Evolutionary conservation across 2,797 vertebrate species (phyloP), one percentile per base, ranked within the genome.

Genomic region (Pseudomugil tenellus): DNA sequence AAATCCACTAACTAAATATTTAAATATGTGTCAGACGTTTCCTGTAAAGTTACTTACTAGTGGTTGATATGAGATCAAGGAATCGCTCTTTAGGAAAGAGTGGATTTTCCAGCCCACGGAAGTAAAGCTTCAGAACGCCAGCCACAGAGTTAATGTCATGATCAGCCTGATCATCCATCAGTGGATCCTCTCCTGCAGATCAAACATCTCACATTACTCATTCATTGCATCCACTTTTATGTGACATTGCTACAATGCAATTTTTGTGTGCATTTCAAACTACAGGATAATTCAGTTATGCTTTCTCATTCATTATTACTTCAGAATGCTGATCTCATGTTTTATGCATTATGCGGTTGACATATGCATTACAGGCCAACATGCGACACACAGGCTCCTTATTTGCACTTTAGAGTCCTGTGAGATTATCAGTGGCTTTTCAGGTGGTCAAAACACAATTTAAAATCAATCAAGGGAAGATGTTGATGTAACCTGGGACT

Each of bases 71-170:
- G 67, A 99, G 94, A 91, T 99, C 97, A 72, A 96, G 95, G 93
- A 99, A 99, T 85, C 95, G 96, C 91, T 99, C 98, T 93, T 98
- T 98, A 73, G 98, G 97, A 94, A 99, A 98, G 83, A 99, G 93
- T 3, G 98, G 95, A 82, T 98, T 98, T 94, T 99, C 98, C 92
- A 99, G 93, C 46, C 98, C 98, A 84, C 98, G 95, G 94, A 99
- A 99, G 87, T 99, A 99, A 66, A 99, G 95, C 92, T 99, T 99
- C 81, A 99, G 94, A 80, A 99, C 98, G 7, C 98, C 98, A 11
- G 98, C 98, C 53, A 98, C 98, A 0, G 98, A 99, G 87, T 99
- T 99, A 71, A 99, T 99, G 84, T 99, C 98, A 61, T 92, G 92
- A 67, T 93, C 90, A 1, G 61, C 23, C 76, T 92, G 90, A 73